Conservation (phyloP, 2,113 vertebrate genomes). For the Rhinogobius similis region DNA sequence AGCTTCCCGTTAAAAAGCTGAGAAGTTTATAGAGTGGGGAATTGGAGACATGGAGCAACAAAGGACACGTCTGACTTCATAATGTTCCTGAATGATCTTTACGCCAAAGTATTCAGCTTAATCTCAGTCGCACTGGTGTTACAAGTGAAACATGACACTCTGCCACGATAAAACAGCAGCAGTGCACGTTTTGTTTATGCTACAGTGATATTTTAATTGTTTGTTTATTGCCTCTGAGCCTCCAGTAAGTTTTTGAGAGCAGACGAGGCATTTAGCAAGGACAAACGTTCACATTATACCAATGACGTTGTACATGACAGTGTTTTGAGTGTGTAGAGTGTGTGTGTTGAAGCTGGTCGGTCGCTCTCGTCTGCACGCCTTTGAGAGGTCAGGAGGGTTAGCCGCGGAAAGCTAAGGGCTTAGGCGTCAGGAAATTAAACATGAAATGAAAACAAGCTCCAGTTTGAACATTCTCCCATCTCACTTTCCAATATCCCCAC, state of each 20-base stretch:
- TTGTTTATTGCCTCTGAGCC: constrained; percentile 15
- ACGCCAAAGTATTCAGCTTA: constrained; percentile 71
- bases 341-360: constrained; percentile 36
- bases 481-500: constrained; percentile 88
- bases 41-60: constrained; percentile 34
- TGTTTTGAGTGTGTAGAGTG: constrained; percentile 22
- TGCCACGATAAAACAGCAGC: constrained; percentile 38
- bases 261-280: constrained; percentile 30
- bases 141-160: constrained; percentile 66
- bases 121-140: constrained; percentile 55
- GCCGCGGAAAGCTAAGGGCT: constrained; percentile 89
- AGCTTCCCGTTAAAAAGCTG: constrained; percentile 19
- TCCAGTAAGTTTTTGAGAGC: constrained; percentile 30
- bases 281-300: constrained; percentile 26
- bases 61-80: constrained; percentile 71
- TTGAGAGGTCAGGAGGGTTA: constrained; percentile 78
- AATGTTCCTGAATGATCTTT: constrained; percentile 67
- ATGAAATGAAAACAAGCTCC: constrained; percentile 97
- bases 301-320: constrained; percentile 36
- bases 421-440: constrained; percentile 99
- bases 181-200: constrained; percentile 11
- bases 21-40: constrained; percentile 33
- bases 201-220: constrained; percentile 9
- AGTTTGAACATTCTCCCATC: constrained; percentile 91
- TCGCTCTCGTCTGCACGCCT: constrained; percentile 67